Percentiles rank a stretch among this genome's conserved stretches.
phyloP scores from a whole-genome alignment of 1,140 invertebrate species.

The Nasonia giraulti region DNA sequence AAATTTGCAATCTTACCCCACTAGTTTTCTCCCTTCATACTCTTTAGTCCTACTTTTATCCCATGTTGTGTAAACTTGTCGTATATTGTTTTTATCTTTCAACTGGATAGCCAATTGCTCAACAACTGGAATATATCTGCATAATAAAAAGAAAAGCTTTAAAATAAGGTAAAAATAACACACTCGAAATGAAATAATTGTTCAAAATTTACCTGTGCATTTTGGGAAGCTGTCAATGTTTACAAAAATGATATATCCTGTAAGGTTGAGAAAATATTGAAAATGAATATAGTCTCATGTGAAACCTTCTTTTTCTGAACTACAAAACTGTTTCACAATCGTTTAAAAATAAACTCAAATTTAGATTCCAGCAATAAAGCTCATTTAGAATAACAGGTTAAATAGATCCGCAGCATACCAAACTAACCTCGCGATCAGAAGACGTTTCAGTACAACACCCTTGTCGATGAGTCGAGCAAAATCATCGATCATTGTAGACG shows the following conservation, averaged over 20 bases:
- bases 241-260: conserved; percentile 5
- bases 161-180: conserved; percentile 1
- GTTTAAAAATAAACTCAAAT: background rate
- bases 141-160: conserved; percentile 11
- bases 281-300: background rate
- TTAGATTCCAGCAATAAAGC: too few relatives aligned
- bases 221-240: conserved; percentile 36
- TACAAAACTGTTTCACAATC: background rate
- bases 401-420: background rate
- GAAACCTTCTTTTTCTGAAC: background rate
- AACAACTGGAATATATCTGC: conserved; percentile 53
- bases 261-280: conserved; percentile 5
- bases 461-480: background rate
- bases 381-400: too few relatives aligned
- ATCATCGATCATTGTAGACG: conserved; percentile 22
- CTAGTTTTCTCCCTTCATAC: conserved; percentile 81
- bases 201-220: conserved; percentile 46
- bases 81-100: conserved; percentile 48
- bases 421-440: conserved; percentile 33
- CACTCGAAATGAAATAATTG: background rate
- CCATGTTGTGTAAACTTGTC: conserved; percentile 52
- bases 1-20: conserved; percentile 76
- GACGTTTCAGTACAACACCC: background rate
- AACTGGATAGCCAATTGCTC: conserved; percentile 52
- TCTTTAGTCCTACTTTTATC: conserved; percentile 70